These are phyloP conservation scores for Urophycis tenuis DNA, from an alignment of 2,797 vertebrate species.

Conservation along the genomic window DNA sequence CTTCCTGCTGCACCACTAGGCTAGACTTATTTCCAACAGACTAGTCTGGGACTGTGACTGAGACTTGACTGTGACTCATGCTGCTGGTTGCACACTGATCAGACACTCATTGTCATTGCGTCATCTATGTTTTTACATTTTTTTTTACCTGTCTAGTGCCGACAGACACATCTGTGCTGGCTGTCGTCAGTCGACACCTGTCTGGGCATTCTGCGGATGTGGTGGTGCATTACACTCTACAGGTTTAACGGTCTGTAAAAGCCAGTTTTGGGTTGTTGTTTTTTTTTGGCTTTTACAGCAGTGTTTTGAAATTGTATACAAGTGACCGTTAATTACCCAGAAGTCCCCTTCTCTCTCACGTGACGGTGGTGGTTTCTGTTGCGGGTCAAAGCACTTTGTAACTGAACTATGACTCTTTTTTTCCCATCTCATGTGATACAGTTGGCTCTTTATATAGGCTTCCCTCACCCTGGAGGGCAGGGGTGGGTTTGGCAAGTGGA, in stretches of 20 bases:
- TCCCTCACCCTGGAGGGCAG: conserved; percentile 20
- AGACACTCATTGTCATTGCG: conserved; percentile 15
- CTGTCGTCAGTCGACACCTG: background rate
- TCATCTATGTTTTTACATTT: conserved; percentile 11
- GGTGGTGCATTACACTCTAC: background rate
- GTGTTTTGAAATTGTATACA: conserved; percentile 27
- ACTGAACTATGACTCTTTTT: conserved; percentile 17
- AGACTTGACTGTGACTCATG: conserved; percentile 22
- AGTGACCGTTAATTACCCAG: conserved; percentile 36
- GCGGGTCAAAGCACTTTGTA: conserved; percentile 31
- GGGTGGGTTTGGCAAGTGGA: conserved; percentile 23
- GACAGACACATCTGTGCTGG: conserved; percentile 35
- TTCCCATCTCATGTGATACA: conserved; percentile 25
- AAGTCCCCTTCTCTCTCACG: conserved; percentile 36
- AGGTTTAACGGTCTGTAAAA: conserved; percentile 33
- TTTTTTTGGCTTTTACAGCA: conserved; percentile 26
- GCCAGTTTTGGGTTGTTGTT: background rate
- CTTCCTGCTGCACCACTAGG: conserved; percentile 25
- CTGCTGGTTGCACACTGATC: conserved; percentile 36
- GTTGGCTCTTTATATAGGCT: conserved; percentile 32
- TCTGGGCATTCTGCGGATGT: background rate
- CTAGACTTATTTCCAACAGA: background rate
- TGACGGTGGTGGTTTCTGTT: conserved; percentile 11
- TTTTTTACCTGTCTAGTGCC: background rate
- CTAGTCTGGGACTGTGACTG: conserved; percentile 20